A percentile compares a stretch with the other conserved stretches of the same genome.
Conservation (phyloP, 1,140 invertebrate genomes). For the Pygmarrhopalites habei region DNA sequence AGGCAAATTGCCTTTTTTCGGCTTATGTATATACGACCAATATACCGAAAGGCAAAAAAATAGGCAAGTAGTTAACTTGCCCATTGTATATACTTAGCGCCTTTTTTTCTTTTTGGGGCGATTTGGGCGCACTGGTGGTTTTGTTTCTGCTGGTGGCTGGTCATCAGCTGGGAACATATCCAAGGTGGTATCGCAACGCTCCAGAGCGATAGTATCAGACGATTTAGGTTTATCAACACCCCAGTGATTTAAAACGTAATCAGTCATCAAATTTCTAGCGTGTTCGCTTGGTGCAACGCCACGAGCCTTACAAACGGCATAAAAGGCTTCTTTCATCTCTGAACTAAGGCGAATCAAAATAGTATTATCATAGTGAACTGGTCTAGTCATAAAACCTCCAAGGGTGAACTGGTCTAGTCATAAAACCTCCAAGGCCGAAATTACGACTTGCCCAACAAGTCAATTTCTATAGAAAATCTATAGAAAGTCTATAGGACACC, state of each 20-base stretch:
- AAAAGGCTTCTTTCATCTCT: slow-evolving; percentile 13
- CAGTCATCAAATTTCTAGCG: slow-evolving; percentile 13
- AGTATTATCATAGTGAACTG: slow-evolving; percentile 13
- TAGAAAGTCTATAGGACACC: too few relatives aligned
- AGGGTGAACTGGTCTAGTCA: slow-evolving; percentile 11
- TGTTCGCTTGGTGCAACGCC: slow-evolving; percentile 12
- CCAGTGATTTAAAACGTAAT: slow-evolving; percentile 13
- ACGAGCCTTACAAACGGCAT: slow-evolving; percentile 12
- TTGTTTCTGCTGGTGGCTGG: slow-evolving; percentile 12
- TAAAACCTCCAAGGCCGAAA: too few relatives aligned
- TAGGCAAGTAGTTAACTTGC: too few relatives aligned
- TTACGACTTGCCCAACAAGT: too few relatives aligned
- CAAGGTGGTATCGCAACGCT: slow-evolving; percentile 11
- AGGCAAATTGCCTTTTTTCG: too few relatives aligned
- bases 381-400: slow-evolving; percentile 13
- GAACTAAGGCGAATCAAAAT: slow-evolving; percentile 11
- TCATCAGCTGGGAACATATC: slow-evolving; percentile 13
- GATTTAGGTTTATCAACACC: slow-evolving; percentile 12
- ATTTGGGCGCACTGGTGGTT: slow-evolving; percentile 12
- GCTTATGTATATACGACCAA: too few relatives aligned
- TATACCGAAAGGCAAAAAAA: too few relatives aligned
- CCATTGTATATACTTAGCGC: slow-evolving; percentile 13
- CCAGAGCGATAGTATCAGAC: slow-evolving; percentile 12
- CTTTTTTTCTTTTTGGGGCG: slow-evolving; percentile 13
- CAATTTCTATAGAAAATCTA: too few relatives aligned